Base-by-base conservation (phyloP, 2,888 invertebrate species). In the Synergus laeviventris region DNA sequence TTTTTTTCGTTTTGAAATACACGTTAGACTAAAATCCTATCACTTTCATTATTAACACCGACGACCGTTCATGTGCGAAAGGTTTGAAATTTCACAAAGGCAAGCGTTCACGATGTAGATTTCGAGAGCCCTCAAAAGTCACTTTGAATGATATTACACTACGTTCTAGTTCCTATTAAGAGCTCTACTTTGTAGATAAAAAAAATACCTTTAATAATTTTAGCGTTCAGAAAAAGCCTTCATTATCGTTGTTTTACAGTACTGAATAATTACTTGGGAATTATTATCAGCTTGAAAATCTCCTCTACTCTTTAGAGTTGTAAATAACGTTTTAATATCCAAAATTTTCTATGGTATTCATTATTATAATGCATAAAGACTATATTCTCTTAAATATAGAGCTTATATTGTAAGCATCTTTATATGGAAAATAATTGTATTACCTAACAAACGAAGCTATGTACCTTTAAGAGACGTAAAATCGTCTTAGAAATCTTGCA, bases 1-100 rank as follows among this genome's bases (percentile, higher is more conserved):
- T 5, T 5, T 5, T 31, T 5, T 5, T 31, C 31, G 7, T 31
- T 31, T 31, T 31, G 31, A 31, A 31, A 31, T 31, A 31, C 5
- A 31, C 7, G 31, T 31, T 31, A 31, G 5, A 31, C 31, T 31
- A 31, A 31, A 31, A 31, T 31, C 4, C 0, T 31, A 31, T 31
- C 31, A 5, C 31, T 31, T 31, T 31, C 7, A 5, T 61, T 3
- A 61, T 61, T 61, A 61, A 31, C 36, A 61, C 31, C 8, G 14
- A n/a, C 16, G 18, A 54, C 54, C 14, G 31, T 61, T 31, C 36
- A 36, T 36, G 36, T 61, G 38, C 9, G 16, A 38, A 36, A 61
- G 61, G 38, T 61, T 61, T 61, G 38, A 61, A 61, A 61, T 61
- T 61, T 31, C 61, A 61, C 36, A 61, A 61, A 61, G 61, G 61